A percentile compares a stretch with the other conserved stretches of the same genome.
phyloP scores from a whole-genome alignment of 2,888 invertebrate species.

The Himalopsyche anomala region DNA sequence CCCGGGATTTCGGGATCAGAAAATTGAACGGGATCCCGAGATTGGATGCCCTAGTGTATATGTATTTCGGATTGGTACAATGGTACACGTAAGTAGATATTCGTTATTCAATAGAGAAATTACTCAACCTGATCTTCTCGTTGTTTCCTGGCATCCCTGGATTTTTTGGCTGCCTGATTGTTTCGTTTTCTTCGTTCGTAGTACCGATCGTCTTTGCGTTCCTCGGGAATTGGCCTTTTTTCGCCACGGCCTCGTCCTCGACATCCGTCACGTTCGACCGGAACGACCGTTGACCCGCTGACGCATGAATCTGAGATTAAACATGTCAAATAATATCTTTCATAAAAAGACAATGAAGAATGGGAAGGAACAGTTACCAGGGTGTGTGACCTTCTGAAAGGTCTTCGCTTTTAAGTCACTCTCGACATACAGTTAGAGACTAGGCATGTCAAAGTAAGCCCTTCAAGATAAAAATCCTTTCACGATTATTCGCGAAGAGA shows the following conservation, averaged over 20 bases:
- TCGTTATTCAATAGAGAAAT: constrained; percentile 49
- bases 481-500: no score
- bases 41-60: no score
- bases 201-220: constrained; percentile 93
- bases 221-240: constrained; percentile 91
- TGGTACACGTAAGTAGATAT: background rate
- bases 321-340: background rate
- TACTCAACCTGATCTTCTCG: constrained; percentile 87
- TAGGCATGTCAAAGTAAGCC: no score
- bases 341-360: no score
- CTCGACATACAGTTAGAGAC: no score
- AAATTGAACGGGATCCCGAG: no score
- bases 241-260: constrained; percentile 78
- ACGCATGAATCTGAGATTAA: constrained; percentile 16
- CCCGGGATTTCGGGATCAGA: no score
- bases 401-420: no score
- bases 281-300: background rate
- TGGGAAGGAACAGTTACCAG: no score
- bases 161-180: constrained; percentile 95
- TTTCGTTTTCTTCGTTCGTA: constrained; percentile 91
- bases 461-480: no score
- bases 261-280: constrained; percentile 45
- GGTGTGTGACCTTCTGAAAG: no score
- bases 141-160: constrained; percentile 90
- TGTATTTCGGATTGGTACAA: background rate